Percentiles rank a stretch among this genome's conserved stretches.
phyloP scores from a whole-genome alignment of 2,888 invertebrate genomes.

The Dorcus hopei region DNA sequence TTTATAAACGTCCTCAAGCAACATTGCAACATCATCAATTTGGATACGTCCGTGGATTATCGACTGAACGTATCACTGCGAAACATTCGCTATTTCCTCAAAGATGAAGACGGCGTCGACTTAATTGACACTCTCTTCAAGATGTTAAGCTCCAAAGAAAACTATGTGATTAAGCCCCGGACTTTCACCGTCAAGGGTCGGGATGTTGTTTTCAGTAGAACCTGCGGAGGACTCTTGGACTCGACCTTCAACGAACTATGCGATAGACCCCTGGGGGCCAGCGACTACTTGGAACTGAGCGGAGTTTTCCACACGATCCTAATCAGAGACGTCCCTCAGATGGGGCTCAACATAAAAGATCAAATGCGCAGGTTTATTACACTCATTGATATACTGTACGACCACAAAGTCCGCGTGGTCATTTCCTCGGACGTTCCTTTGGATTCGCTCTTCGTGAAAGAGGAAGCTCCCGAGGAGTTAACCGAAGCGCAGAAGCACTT shows the following conservation, averaged over 20 bases:
- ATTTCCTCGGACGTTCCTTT: conserved; percentile 79
- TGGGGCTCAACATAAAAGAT: conserved; percentile 76
- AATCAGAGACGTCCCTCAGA: conserved; percentile 81
- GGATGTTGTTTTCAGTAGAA: conserved; percentile 80
- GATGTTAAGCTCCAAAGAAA: conserved; percentile 82
- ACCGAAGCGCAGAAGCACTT: conserved; percentile 79
- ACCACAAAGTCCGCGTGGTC: conserved; percentile 83
- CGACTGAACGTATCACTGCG: conserved; percentile 63
- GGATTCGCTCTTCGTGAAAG: conserved; percentile 67
- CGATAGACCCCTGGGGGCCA: conserved; percentile 86
- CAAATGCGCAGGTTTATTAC: conserved; percentile 93
- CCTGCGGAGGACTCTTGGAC: conserved; percentile 90
- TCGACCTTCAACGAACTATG: conserved; percentile 88
- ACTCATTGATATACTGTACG: conserved; percentile 94
- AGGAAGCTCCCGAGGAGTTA: conserved; percentile 42
- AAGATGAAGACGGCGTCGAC: conserved; percentile 59
- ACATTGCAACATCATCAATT: conserved; percentile 70
- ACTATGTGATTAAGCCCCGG: conserved; percentile 80
- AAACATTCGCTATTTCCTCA: conserved; percentile 74
- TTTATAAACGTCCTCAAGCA: conserved; percentile 90
- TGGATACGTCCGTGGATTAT: conserved; percentile 96
- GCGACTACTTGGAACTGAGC: conserved; percentile 89
- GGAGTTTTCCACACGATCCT: conserved; percentile 95
- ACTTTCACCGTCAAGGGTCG: conserved; percentile 86
- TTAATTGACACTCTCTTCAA: conserved; percentile 83